Percentiles rank a stretch among this genome's conserved stretches.
Evolutionary conservation across 2,113 vertebrate species (phyloP).

Genomic region (Illadopsis cleaveri): DNA sequence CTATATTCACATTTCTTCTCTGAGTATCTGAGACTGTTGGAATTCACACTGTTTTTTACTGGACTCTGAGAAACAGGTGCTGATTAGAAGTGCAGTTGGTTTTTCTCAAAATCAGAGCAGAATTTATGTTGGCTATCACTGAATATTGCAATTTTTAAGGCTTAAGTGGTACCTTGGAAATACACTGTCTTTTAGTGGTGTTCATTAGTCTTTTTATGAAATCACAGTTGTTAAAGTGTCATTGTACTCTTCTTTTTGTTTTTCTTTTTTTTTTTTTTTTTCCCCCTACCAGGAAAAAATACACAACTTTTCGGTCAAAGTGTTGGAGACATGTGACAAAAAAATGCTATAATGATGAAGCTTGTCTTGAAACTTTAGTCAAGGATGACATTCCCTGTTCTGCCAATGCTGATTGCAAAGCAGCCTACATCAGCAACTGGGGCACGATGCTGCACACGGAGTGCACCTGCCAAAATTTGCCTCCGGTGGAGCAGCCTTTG

Average conservation of each 20-base stretch:
- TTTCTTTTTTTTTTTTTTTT: no score
- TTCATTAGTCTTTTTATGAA: background rate
- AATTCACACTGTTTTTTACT: background rate
- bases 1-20: background rate
- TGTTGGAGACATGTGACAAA: conserved; percentile 79
- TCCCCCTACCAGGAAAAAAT: conserved; percentile 66
- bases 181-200: background rate
- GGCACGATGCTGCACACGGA: conserved; percentile 79
- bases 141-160: background rate
- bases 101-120: background rate
- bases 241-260: background rate
- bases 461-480: conserved; percentile 77
- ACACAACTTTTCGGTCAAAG: conserved; percentile 73
- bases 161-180: background rate
- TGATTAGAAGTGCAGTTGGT: background rate
- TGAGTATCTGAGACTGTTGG: background rate
- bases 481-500: conserved; percentile 45
- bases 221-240: background rate
- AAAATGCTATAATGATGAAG: conserved; percentile 64
- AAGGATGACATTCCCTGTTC: conserved; percentile 74
- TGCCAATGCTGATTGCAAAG: conserved; percentile 77
- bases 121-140: background rate
- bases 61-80: background rate
- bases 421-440: conserved; percentile 80
- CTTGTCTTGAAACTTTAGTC: conserved; percentile 72